These are phyloP conservation scores for Archivesica marissinica DNA, from an alignment of 1,140 invertebrate species.

Conservation along the genomic window DNA sequence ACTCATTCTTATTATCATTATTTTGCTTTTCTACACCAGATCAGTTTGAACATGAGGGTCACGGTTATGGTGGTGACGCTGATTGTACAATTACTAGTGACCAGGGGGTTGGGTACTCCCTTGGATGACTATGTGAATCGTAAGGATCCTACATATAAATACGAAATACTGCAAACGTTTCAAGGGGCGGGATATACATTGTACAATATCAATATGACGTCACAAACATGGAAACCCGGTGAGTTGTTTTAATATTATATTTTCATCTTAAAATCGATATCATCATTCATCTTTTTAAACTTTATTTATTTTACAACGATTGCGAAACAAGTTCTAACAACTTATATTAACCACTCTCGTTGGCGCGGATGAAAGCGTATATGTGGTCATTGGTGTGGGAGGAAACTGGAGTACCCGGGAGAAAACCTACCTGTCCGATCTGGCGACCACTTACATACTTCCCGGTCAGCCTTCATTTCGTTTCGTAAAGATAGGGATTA, in stretches of 20 bases:
- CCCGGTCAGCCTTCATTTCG: neutral
- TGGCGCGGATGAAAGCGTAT: no score
- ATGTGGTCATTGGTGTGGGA: no score
- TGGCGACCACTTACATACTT: no score
- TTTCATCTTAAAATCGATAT: neutral
- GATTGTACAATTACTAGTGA: neutral
- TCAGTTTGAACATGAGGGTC: slow-evolving; percentile 6
- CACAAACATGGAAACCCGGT: slow-evolving; percentile 79
- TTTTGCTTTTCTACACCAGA: no score
- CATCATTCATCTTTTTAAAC: neutral
- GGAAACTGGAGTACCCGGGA: no score
- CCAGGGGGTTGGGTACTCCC: slow-evolving; percentile 60
- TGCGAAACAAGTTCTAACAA: no score
- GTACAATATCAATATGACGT: slow-evolving; percentile 78
- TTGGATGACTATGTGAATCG: slow-evolving; percentile 75
- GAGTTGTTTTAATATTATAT: slow-evolving; percentile 7
- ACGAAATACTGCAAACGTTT: slow-evolving; percentile 63
- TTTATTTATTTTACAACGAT: no score
- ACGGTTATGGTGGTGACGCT: neutral
- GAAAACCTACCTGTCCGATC: no score
- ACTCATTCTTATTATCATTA: no score
- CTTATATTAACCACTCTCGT: no score
- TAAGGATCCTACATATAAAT: slow-evolving; percentile 71
- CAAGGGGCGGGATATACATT: slow-evolving; percentile 70
- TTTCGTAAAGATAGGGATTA: neutral